A percentile compares a stretch with the other conserved stretches of the same genome.
Evolutionary conservation across 2,797 vertebrate species (phyloP).

Genomic region (Sebastes oblongus): DNA sequence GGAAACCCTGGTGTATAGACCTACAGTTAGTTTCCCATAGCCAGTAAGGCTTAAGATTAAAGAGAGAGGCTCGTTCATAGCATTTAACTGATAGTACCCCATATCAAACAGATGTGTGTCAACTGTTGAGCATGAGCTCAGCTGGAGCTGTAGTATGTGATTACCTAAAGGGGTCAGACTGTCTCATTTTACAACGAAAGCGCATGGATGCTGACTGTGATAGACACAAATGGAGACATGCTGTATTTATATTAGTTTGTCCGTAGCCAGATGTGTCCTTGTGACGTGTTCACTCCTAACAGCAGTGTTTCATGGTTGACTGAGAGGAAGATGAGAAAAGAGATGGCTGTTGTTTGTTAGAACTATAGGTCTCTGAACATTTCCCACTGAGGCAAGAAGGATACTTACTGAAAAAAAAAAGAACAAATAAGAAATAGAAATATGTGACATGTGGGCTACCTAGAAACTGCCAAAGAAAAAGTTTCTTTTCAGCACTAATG

Average conservation of each 20-base stretch:
- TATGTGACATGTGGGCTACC: not conserved
- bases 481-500: not conserved
- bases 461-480: not conserved
- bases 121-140: slow-evolving; percentile 1
- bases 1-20: not conserved
- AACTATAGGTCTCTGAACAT: not conserved
- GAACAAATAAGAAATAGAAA: not conserved
- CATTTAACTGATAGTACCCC: slow-evolving; percentile 16
- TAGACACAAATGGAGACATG: slow-evolving; percentile 32
- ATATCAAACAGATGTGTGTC: slow-evolving; percentile 8
- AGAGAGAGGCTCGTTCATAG: slow-evolving; percentile 2
- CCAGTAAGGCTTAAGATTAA: slow-evolving; percentile 6
- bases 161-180: slow-evolving; percentile 20
- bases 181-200: slow-evolving; percentile 16
- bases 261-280: slow-evolving; percentile 56
- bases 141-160: slow-evolving; percentile 33
- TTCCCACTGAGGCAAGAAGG: not conserved
- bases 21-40: not conserved
- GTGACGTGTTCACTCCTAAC: slow-evolving; percentile 20
- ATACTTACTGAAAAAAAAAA: not conserved
- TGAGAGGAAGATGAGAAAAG: slow-evolving; percentile 6
- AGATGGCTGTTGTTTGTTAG: not conserved
- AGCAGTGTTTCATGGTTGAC: slow-evolving; percentile 27
- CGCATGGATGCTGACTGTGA: slow-evolving; percentile 13
- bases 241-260: slow-evolving; percentile 48